phyloP scores from a whole-genome alignment of 2,888 invertebrate species.

The Nemapogon koenigi region DNA sequence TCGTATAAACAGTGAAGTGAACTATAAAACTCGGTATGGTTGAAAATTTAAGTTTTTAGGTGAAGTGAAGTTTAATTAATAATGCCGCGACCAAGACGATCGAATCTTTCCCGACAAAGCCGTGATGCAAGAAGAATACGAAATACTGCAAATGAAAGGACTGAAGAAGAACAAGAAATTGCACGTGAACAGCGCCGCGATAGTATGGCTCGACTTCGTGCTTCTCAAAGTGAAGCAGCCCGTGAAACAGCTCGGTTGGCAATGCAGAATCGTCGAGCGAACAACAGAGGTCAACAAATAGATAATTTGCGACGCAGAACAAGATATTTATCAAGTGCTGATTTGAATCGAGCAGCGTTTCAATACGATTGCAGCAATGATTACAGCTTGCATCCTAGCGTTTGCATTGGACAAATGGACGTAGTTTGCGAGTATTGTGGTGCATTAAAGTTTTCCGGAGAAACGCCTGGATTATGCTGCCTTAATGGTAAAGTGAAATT shows the following conservation, averaged over 20 bases:
- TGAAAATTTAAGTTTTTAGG: background rate
- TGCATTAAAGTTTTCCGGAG: constrained; percentile 21
- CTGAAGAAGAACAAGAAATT: constrained; percentile 21
- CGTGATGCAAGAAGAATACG: constrained; percentile 21
- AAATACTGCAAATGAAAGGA: constrained; percentile 19
- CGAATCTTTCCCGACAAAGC: constrained; percentile 22
- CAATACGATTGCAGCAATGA: constrained; percentile 22
- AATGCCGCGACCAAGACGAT: constrained; percentile 1
- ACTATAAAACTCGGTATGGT: background rate
- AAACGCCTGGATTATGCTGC: constrained; percentile 23
- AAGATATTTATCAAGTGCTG: constrained; percentile 13
- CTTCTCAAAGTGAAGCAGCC: constrained; percentile 23
- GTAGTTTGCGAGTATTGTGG: constrained; percentile 22
- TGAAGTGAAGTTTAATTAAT: background rate
- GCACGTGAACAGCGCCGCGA: constrained; percentile 21
- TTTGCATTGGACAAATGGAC: constrained; percentile 21
- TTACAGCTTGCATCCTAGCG: constrained; percentile 21
- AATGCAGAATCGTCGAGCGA: constrained; percentile 23
- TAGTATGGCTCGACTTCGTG: constrained; percentile 23
- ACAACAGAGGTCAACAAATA: constrained; percentile 20
- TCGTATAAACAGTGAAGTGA: background rate
- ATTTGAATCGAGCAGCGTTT: constrained; percentile 23
- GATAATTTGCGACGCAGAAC: constrained; percentile 21
- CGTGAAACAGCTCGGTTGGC: constrained; percentile 24
- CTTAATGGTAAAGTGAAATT: constrained; percentile 21